These are phyloP conservation scores for Smutsia temminckii DNA, from an alignment of 2,797 vertebrate genomes.

Conservation along the genomic window DNA sequence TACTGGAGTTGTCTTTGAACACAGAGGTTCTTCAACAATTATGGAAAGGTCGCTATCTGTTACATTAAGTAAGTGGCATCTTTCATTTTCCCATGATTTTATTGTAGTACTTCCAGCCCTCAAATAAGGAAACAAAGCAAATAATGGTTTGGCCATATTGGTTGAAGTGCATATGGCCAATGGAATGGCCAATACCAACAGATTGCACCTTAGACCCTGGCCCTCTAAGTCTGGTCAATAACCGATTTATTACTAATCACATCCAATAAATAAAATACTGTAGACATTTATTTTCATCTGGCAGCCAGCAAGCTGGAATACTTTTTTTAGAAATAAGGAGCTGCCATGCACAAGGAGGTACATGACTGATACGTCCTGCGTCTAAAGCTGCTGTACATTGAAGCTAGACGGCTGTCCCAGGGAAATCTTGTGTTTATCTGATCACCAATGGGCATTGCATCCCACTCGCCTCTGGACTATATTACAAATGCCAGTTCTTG, in stretches of 20 bases:
- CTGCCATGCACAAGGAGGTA: background rate
- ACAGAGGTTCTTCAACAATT: slow-evolving; percentile 34
- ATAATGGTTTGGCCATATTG: slow-evolving; percentile 25
- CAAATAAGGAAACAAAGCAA: slow-evolving; percentile 60
- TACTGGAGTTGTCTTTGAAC: background rate
- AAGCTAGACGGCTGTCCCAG: slow-evolving; percentile 17
- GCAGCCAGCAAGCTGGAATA: slow-evolving; percentile 63
- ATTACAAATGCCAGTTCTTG: slow-evolving; percentile 76
- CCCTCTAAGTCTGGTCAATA: slow-evolving; percentile 82
- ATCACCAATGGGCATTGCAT: slow-evolving; percentile 64
- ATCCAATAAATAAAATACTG: slow-evolving; percentile 81
- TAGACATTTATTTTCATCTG: slow-evolving; percentile 83
- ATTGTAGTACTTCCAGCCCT: background rate
- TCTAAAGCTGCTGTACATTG: background rate
- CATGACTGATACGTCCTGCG: background rate
- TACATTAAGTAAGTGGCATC: slow-evolving; percentile 43
- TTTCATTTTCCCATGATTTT: slow-evolving; percentile 54
- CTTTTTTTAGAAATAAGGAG: slow-evolving; percentile 69
- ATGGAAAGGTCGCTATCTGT: background rate
- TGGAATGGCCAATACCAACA: slow-evolving; percentile 76
- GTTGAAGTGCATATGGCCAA: slow-evolving; percentile 71
- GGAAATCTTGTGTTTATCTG: slow-evolving; percentile 41
- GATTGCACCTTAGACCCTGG: slow-evolving; percentile 77
- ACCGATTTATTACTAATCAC: slow-evolving; percentile 83
- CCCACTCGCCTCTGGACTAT: slow-evolving; percentile 66